These are phyloP conservation scores for Corythoichthys intestinalis DNA, from an alignment of 2,113 vertebrate genomes.

Conservation along the genomic window DNA sequence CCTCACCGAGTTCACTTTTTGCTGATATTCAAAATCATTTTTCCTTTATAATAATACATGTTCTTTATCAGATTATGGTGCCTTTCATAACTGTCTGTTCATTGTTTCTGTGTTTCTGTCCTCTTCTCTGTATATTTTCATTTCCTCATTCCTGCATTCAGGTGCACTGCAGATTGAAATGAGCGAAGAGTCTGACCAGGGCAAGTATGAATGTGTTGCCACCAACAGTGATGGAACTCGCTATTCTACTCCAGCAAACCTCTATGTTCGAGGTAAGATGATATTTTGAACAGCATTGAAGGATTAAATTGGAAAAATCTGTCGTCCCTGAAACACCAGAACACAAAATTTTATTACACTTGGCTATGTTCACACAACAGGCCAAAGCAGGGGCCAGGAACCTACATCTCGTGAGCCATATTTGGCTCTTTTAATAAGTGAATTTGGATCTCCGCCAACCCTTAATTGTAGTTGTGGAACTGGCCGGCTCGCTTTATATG, in stretches of 20 bases:
- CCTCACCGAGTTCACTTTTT: conserved; percentile 41
- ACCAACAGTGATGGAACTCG: conserved; percentile 98
- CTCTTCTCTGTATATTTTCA: conserved; percentile 22
- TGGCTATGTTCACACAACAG: too few species aligned
- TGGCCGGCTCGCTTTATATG: too few species aligned
- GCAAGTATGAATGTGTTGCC: conserved; percentile 99
- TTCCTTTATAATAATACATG: conserved; percentile 63
- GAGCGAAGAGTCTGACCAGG: conserved; percentile 98
- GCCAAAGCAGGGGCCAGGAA: too few species aligned
- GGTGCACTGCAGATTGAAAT: conserved; percentile 98
- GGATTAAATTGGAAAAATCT: background rate
- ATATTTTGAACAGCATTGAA: background rate
- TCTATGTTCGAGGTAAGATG: conserved; percentile 97
- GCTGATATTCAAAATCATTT: conserved; percentile 69
- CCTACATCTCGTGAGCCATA: too few species aligned
- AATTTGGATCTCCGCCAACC: too few species aligned
- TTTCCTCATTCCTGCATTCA: conserved; percentile 58
- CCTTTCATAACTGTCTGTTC: conserved; percentile 42
- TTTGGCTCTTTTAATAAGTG: too few species aligned
- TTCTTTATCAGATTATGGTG: conserved; percentile 17
- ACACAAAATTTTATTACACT: too few species aligned
- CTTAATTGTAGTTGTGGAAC: too few species aligned
- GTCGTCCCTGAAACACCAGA: too few species aligned
- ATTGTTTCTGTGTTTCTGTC: conserved; percentile 39
- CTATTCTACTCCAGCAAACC: conserved; percentile 97